Evolutionary conservation across 2,888 invertebrate species (phyloP).

Genomic region (Campopleginae sp.): DNA sequence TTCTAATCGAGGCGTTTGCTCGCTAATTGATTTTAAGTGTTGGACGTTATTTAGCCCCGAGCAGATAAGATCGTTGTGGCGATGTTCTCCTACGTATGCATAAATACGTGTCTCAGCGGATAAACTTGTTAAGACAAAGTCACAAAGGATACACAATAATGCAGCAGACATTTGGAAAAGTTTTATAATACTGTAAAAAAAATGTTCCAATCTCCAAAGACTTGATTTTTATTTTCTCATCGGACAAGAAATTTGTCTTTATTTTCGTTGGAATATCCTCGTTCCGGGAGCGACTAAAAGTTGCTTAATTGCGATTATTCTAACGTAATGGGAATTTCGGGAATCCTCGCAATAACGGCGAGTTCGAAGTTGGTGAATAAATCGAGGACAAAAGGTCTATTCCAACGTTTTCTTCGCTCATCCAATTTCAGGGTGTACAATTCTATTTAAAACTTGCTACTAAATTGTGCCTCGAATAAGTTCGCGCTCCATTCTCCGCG

Average conservation of each 20-base stretch:
- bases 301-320: neutral
- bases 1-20: slow-evolving; percentile 74
- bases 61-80: slow-evolving; percentile 73
- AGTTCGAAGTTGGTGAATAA: slow-evolving; percentile 42
- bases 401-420: slow-evolving; percentile 16
- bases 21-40: slow-evolving; percentile 80
- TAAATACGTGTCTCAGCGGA: neutral
- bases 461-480: slow-evolving; percentile 53
- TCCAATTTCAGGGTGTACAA: slow-evolving; percentile 36
- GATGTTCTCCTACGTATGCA: slow-evolving; percentile 26
- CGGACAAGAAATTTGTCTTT: neutral
- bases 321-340: neutral
- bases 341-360: neutral
- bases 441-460: slow-evolving; percentile 59
- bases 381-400: slow-evolving; percentile 10
- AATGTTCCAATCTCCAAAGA: neutral
- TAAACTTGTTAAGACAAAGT: neutral
- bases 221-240: neutral
- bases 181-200: slow-evolving; percentile 1
- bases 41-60: slow-evolving; percentile 71
- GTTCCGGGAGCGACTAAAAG: neutral
- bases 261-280: neutral
- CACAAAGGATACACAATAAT: slow-evolving; percentile 29
- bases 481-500: neutral
- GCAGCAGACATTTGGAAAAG: slow-evolving; percentile 4